A percentile compares a stretch with the other conserved stretches of the same genome.
phyloP scores from a whole-genome alignment of 2,888 invertebrate genomes.

The Melanostoma scalare region DNA sequence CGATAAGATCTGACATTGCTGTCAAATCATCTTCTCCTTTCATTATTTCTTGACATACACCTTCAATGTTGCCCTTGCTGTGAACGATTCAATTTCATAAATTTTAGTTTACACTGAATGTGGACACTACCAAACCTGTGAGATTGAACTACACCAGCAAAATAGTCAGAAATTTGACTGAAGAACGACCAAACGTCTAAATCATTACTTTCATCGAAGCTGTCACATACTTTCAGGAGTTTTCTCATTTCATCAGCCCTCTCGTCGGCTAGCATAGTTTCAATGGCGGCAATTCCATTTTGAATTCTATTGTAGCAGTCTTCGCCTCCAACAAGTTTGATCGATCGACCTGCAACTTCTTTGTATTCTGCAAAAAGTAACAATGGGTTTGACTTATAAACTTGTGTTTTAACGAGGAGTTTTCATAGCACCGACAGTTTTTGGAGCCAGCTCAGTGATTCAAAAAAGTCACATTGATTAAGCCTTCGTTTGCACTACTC shows the following conservation, averaged over 20 bases:
- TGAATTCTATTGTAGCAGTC: conserved; percentile 79
- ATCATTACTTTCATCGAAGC: conserved; percentile 78
- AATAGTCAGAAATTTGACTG: conserved; percentile 78
- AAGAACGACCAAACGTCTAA: conserved; percentile 79
- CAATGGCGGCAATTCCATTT: conserved; percentile 78
- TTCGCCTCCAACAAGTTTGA: conserved; percentile 78
- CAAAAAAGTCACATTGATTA: no score
- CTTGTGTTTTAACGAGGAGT: no score
- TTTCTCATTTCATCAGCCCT: conserved; percentile 77
- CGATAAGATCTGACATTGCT: conserved; percentile 76
- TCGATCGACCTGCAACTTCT: conserved; percentile 79
- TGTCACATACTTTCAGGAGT: conserved; percentile 78
- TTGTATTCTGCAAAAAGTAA: conserved; percentile 78
- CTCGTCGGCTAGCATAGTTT: conserved; percentile 76
- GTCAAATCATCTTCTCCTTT: conserved; percentile 76
- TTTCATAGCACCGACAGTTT: no score
- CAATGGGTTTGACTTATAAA: no score
- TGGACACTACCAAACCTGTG: conserved; percentile 76
- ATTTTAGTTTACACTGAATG: background rate
- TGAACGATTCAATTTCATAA: background rate
- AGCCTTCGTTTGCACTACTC: no score
- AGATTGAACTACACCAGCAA: conserved; percentile 79
- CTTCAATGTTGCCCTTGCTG: conserved; percentile 77
- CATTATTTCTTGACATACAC: conserved; percentile 76
- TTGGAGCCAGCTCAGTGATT: no score